These are phyloP conservation scores for Andricus curvator DNA, from an alignment of 2,888 invertebrate genomes.

Conservation along the genomic window DNA sequence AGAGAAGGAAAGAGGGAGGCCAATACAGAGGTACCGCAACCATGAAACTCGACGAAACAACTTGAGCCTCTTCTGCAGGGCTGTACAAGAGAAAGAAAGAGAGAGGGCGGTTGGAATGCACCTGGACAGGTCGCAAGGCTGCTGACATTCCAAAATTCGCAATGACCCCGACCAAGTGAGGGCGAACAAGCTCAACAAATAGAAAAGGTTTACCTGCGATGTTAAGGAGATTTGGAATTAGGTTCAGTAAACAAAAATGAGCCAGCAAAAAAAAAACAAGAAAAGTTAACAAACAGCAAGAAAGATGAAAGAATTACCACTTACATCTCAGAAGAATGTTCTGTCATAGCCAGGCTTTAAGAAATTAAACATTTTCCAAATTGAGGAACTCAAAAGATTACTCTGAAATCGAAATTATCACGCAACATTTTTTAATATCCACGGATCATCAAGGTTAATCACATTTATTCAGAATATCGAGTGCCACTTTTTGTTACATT, in stretches of 20 bases:
- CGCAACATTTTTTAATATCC: no score
- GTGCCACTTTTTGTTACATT: no score
- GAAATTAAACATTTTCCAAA: no score
- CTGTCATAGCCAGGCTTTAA: no score
- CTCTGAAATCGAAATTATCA: no score
- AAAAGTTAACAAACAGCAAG: background rate
- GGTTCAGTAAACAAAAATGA: conserved; percentile 3
- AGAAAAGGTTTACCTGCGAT: conserved; percentile 21
- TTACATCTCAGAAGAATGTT: no score
- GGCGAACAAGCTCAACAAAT: conserved; percentile 24
- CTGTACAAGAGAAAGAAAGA: conserved; percentile 50
- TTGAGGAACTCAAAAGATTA: no score
- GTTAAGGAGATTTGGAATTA: conserved; percentile 5
- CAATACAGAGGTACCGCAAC: conserved; percentile 60
- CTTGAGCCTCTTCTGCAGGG: conserved; percentile 56
- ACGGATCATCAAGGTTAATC: no score
- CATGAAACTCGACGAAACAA: conserved; percentile 49
- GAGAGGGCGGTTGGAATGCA: conserved; percentile 66
- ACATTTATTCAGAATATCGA: no score
- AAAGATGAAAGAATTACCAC: no score
- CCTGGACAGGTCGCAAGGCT: conserved; percentile 71
- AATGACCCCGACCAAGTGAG: conserved; percentile 56
- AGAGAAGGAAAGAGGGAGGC: conserved; percentile 52
- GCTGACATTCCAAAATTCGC: conserved; percentile 74
- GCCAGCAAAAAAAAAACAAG: background rate